Percentiles rank a stretch among this genome's conserved stretches.
These are phyloP conservation scores for Keiferia lycopersicella DNA, from an alignment of 2,888 invertebrate genomes.

Conservation along the genomic window DNA sequence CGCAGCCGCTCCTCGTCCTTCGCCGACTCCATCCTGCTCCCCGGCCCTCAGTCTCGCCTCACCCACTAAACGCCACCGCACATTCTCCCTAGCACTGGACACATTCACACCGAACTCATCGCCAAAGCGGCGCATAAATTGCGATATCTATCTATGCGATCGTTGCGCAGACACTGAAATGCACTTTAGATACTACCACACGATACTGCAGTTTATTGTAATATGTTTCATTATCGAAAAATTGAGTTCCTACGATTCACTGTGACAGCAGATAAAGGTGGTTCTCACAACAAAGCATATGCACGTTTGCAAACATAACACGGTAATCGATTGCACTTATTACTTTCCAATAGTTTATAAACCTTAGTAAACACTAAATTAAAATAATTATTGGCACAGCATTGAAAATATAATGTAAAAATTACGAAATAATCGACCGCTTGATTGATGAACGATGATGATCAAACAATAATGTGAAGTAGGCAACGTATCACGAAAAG, in stretches of 20 bases:
- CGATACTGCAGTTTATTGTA: conserved; percentile 54
- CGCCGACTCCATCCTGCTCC: conserved; percentile 81
- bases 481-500: conserved; percentile 49
- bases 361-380: conserved; percentile 53
- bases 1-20: conserved; percentile 89
- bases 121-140: conserved; percentile 73
- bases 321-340: conserved; percentile 50
- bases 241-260: conserved; percentile 67
- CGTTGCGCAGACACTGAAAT: conserved; percentile 31
- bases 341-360: conserved; percentile 48
- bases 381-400: conserved; percentile 64
- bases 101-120: conserved; percentile 68
- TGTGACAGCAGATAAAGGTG: conserved; percentile 81
- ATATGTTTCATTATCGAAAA: conserved; percentile 73
- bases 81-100: conserved; percentile 71
- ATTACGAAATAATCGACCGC: conserved; percentile 72
- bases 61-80: conserved; percentile 75
- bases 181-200: conserved; percentile 52
- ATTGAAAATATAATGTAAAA: conserved; percentile 60
- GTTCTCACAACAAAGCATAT: conserved; percentile 81
- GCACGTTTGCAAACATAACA: conserved; percentile 72
- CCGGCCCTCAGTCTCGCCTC: conserved; percentile 69
- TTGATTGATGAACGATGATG: conserved; percentile 77
- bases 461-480: conserved; percentile 77
- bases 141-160: conserved; percentile 47